A percentile compares a stretch with the other conserved stretches of the same genome.
Evolutionary conservation across 2,888 invertebrate genomes (phyloP).

Genomic region (Philereme transversata): DNA sequence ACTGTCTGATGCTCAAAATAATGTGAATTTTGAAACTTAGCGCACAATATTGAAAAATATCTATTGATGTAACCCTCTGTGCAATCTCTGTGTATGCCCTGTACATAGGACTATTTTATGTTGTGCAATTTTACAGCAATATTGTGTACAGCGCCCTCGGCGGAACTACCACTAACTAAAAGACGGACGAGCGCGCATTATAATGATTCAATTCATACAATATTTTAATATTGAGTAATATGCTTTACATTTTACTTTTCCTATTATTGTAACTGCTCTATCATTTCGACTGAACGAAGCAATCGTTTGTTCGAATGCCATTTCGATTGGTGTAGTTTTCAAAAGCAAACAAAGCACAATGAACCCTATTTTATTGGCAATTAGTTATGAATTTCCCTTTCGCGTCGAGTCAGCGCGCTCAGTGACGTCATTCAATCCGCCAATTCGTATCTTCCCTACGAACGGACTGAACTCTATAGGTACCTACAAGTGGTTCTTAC

Average conservation of each 20-base stretch:
- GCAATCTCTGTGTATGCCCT: conserved; percentile 75
- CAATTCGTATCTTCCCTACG: conserved; percentile 61
- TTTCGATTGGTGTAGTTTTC: conserved; percentile 43
- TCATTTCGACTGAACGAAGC: conserved; percentile 6
- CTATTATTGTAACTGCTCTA: background rate
- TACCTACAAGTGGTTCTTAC: conserved; percentile 62
- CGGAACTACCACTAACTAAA: conserved; percentile 39
- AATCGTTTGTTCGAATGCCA: conserved; percentile 1
- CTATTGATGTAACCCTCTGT: conserved; percentile 78
- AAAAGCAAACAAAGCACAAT: conserved; percentile 58
- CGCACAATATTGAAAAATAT: conserved; percentile 80
- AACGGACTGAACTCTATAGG: conserved; percentile 68
- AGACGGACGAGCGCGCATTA: conserved; percentile 12
- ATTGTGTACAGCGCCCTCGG: conserved; percentile 55
- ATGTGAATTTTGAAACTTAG: conserved; percentile 80
- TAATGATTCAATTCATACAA: conserved; percentile 3
- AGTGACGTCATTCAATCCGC: conserved; percentile 47
- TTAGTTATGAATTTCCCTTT: conserved; percentile 44
- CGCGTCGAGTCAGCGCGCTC: conserved; percentile 42
- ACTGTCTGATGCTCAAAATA: conserved; percentile 82
- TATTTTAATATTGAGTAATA: conserved; percentile 5
- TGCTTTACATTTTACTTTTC: background rate
- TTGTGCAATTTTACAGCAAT: conserved; percentile 74
- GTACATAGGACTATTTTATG: conserved; percentile 71
- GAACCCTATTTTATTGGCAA: conserved; percentile 47